These are phyloP conservation scores for Strix aluco DNA, from an alignment of 2,113 vertebrate genomes.

Conservation along the genomic window DNA sequence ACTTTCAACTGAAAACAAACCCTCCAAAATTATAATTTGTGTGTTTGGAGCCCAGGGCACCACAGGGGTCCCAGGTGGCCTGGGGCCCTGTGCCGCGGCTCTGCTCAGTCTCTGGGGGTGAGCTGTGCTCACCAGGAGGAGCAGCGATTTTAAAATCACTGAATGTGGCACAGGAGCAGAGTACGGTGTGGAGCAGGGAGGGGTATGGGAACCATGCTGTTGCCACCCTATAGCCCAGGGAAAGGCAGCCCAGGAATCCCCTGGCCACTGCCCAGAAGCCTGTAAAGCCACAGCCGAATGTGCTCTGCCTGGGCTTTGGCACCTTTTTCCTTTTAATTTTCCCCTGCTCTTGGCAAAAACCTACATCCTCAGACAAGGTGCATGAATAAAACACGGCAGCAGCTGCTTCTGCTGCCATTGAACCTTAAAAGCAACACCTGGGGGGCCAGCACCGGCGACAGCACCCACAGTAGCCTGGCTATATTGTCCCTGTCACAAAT, in stretches of 20 bases:
- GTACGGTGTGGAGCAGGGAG: accelerated
- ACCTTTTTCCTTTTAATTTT: neutral
- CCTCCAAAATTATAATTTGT: too few relatives aligned
- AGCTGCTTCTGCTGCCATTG: neutral
- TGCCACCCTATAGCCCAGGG: neutral
- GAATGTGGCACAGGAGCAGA: neutral
- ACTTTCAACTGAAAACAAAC: neutral
- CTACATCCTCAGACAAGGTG: neutral
- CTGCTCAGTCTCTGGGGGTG: neutral
- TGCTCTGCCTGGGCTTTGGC: neutral
- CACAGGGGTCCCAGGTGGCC: neutral
- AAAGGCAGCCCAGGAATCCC: neutral
- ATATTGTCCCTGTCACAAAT: neutral
- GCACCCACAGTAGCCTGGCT: neutral
- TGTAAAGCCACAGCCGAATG: accelerated
- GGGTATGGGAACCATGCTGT: neutral
- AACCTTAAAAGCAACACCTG: neutral
- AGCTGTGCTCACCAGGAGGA: neutral
- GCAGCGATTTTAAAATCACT: neutral
- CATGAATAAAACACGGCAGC: neutral
- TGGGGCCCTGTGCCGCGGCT: neutral
- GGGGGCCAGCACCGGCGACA: accelerated
- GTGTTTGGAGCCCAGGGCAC: neutral
- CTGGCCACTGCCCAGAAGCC: neutral
- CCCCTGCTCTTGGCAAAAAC: neutral